Base-by-base conservation (phyloP, 2,888 invertebrate species). In the Carpatolechia fugitivella region DNA sequence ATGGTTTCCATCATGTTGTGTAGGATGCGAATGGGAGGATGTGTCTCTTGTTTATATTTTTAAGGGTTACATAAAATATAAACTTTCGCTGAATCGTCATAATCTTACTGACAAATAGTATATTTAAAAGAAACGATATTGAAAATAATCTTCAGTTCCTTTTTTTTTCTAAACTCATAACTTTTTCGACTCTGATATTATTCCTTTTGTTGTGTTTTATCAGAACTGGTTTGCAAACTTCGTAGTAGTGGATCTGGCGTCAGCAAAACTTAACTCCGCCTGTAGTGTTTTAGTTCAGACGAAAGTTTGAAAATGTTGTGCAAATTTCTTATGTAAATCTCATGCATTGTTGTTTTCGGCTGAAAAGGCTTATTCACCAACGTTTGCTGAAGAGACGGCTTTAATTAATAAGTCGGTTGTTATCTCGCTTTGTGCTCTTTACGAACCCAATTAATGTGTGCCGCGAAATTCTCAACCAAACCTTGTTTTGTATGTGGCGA, bases 241-340 rank as follows among this genome's bases (percentile, higher is more conserved):
- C 41, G 16, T 47, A 16, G 47, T 31, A 47, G 47, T 47, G 47
- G 47, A n/a, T 44, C 4, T 8, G 4, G 3, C 16, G 16, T 31
- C 47, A 31, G 47, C 10, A 7, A 18, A 58, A 57, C 56, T 58
- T 59, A n/a, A 54, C 44, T 18, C 46, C 56, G 53, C 58, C 61
- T 56, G 59, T 58, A 62, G 54, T 64, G 60, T 62, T 62, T 62
- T 58, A 62, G 58, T 64, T 62, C 52, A 54, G 47, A 14, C 57
- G 56, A 54, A 56, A 63, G 60, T 64, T 63, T 56, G 54, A 58
- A 68, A 66, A 58, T 53, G 58, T 48, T 60, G 61, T 61, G 59
- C 56, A 64, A 63, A 65, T 65, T 59, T 62, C 62, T 67, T 65
- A 62, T 70, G 69, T 62, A 66, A 72, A 74, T 72, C 63, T 64